Evolutionary conservation across 2,113 vertebrate genomes (phyloP), one percentile per base, ranked within the genome.

Genomic region (Tylochromis polylepis): DNA sequence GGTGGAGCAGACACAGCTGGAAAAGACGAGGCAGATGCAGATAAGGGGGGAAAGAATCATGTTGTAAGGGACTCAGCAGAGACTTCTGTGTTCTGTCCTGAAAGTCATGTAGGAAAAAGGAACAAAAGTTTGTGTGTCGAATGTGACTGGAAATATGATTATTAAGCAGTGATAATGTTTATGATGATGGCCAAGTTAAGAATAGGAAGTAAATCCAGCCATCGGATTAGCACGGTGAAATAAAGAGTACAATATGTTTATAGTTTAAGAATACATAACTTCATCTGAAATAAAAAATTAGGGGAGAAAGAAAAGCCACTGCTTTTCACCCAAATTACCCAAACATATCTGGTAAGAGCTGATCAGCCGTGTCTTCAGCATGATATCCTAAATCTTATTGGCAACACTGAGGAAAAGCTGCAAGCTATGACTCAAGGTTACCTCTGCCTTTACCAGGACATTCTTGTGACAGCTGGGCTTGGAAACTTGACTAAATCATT

Each of bases 301-400:
- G 65, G 62, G 62, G 62, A 67, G 36, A 22, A 67, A 67, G 62
- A 14, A 67, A 67, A 20, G 62, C 24, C 20, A 2, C 36, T 67
- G 62, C 20, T 67, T 38, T 38, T 41, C 62, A 41, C 6, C 36
- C 62, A 43, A 11, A 46, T 14, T 14, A 46, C 43, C 12, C 14
- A 24, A 11, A 72, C 38, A 46, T 6, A 8, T 43, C 22, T 11
- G 41, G 22, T 46, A 27, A 49, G 65, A 46, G 41, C 36, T 15
- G 1, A 75, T 75, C 59, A 43, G 67, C 31, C 5, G 53, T 20
- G 41, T 59, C 60, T 70, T 72, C 65, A 43, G 1, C 38, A 46
- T 24, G 36, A 22, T 46, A 72, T 70, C 78, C 4, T 84, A 84
- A 90, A 88, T 70, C 65, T 88, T 51, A 70, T 84, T 82, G 88